Base-by-base conservation (phyloP, 2,113 vertebrate species). In the Hippocampus zosterae region DNA sequence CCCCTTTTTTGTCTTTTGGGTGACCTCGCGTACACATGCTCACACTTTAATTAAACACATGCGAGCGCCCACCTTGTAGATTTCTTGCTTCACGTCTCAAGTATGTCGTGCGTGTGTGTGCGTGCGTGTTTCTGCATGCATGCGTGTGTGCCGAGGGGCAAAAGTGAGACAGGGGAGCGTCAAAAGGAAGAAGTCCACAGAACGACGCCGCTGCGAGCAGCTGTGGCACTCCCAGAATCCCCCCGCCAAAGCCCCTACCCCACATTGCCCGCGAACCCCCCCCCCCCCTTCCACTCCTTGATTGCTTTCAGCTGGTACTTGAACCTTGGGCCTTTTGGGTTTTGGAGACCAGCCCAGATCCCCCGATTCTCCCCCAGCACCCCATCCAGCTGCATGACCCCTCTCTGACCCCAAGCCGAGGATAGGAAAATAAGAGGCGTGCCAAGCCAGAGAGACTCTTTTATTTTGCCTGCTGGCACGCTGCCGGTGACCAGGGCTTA, bases 281-380 rank as follows among this genome's bases (percentile, higher is more conserved):
- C 7, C 50, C 19, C 92, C 15, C 2, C 42, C 42, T 12, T 12
- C 9, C 9, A 44, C 57, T 12, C 57, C 94, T 95, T 98, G 97
- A 98, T 98, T 98, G 96, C 97, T 98, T 97, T 98, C 97, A 98
- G 97, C 97, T 98, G 97, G 97, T 98, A 98, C 97, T 98, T 98
- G 97, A 98, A 98, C 97, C 97, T 95, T 68, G 96, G 95, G 96
- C 95, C 92, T 92, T 92, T 90, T 94, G 95, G 93, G 95, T 96
- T 96, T 96, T 98, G 97, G 96, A 98, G 96, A 92, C 93, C 92
- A 92, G 96, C 97, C 96, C 97, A 96, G 96, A 94, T 95, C 95
- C 96, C 95, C 95, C 96, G 96, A 98, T 97, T 42, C 95, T 96
- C 95, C 96, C 92, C 93, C 95, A 97, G 97, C 95, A 95, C 96